Conservation (phyloP, 2,888 invertebrate species). For the Ethmia dodecea region DNA sequence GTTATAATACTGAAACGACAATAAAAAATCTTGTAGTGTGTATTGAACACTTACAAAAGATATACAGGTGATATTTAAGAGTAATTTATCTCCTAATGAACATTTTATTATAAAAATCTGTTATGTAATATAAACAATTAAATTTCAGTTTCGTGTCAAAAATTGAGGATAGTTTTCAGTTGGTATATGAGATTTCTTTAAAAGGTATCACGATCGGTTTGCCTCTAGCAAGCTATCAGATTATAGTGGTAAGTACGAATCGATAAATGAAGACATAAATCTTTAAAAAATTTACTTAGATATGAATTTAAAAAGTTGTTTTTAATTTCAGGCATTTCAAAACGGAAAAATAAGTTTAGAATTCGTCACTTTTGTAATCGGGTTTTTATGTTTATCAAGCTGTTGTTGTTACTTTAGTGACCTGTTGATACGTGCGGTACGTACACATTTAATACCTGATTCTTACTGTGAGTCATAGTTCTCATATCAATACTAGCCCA, state of each 20-base stretch:
- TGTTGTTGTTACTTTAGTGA: conserved; percentile 28
- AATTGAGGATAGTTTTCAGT: conserved; percentile 2
- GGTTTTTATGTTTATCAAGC: conserved; percentile 20
- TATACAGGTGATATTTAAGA: neutral
- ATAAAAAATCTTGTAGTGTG: neutral
- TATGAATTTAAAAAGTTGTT: neutral
- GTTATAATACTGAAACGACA: neutral
- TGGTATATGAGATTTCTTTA: conserved; percentile 19
- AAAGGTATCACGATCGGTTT: conserved; percentile 19
- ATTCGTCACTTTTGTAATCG: conserved; percentile 25
- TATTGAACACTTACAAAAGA: neutral
- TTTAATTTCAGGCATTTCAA: conserved; percentile 18
- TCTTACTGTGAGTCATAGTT: neutral
- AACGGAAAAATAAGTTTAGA: conserved; percentile 23
- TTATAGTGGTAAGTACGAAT: conserved; percentile 20
- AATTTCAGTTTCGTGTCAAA: neutral
- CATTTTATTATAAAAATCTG: too few species aligned
- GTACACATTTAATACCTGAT: conserved; percentile 1
- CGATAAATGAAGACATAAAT: neutral
- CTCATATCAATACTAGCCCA: too few species aligned
- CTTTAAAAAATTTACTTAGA: neutral
- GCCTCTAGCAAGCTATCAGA: conserved; percentile 24
- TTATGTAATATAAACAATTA: too few species aligned
- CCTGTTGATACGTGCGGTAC: conserved; percentile 27
- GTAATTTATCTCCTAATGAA: too few species aligned